Conservation (phyloP, 2,797 vertebrate species). For the Buceros bicornis region DNA sequence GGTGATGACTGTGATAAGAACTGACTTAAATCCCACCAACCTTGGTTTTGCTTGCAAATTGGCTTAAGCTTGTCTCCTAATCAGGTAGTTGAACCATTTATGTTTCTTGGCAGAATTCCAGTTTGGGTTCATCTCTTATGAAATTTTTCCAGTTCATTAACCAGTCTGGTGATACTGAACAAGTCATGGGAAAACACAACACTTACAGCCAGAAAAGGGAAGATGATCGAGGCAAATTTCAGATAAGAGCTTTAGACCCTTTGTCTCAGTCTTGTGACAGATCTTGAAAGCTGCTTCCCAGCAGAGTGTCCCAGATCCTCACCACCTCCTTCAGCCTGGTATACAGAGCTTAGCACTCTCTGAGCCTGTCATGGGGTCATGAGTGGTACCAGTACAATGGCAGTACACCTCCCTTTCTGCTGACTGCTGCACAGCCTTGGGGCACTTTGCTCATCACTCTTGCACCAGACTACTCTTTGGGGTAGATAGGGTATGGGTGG, state of each 20-base stretch:
- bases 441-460: background rate
- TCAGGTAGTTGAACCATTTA: constrained; percentile 50
- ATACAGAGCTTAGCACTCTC: background rate
- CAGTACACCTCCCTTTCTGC: background rate
- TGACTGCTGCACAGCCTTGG: background rate
- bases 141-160: constrained; percentile 43
- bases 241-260: background rate
- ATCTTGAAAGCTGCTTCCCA: background rate
- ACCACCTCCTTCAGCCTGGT: background rate
- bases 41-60: constrained; percentile 36
- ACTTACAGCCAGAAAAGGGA: background rate
- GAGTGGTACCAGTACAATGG: fast-evolving
- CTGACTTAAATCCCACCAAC: constrained; percentile 33
- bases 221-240: background rate
- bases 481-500: background rate
- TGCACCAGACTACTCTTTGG: background rate
- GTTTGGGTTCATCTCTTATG: background rate
- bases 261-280: background rate
- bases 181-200: background rate
- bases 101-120: constrained; percentile 41
- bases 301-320: background rate
- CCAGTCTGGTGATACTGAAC: constrained; percentile 33
- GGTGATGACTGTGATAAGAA: constrained; percentile 1
- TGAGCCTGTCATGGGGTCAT: background rate
- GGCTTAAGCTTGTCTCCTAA: constrained; percentile 42